Base-by-base conservation (phyloP, 2,888 invertebrate species). In the Tetranychus truncatus region DNA sequence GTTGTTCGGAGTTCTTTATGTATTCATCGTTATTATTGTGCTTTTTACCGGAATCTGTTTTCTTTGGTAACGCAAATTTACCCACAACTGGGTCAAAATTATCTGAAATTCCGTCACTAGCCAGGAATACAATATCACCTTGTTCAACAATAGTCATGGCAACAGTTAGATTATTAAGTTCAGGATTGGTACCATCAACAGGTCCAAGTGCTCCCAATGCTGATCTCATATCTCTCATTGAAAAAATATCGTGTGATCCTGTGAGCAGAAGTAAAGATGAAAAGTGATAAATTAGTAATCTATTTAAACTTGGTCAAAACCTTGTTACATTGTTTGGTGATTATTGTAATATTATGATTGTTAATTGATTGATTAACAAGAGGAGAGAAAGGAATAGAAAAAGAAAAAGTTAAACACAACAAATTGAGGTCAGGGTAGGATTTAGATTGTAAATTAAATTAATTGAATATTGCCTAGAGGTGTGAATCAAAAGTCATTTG, bases 71-170 rank as follows among this genome's bases (percentile, higher is more conserved):
- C 6, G 91, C 90, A 81, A 92, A 91, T 83, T 90, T 91, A 45
- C 92, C 92, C 76, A 93, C 92, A 46, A 92, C 92, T 0, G 92
- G 92, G 84, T 93, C 92, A 80, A 92, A 91, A 82, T 93, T 93
- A 81, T 93, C 92, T 7, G 91, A 91, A 55, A 93, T 87, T 8
- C 92, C 92, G 81, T 93, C 92, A n/a, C 90, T 91, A 1, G 92
- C 91, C 20, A 93, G 85, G 82, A 92, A 89, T 45, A 93, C 89
- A 77, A 93, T 88, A 81, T 93, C 92, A 11, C 89, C 91, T 72
- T 86, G 84, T 79, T 91, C 89, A 9, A 90, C 86, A 77, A 89
- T 87, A 1, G 90, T 91, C 86, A 92, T 87, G 0, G 91, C 89
- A 78, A 91, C 87, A 0, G 92, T 93, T 74, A 93, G 85, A 83